Base-by-base conservation (phyloP, 2,888 invertebrate genomes). In the Habroteleia sp. region DNA sequence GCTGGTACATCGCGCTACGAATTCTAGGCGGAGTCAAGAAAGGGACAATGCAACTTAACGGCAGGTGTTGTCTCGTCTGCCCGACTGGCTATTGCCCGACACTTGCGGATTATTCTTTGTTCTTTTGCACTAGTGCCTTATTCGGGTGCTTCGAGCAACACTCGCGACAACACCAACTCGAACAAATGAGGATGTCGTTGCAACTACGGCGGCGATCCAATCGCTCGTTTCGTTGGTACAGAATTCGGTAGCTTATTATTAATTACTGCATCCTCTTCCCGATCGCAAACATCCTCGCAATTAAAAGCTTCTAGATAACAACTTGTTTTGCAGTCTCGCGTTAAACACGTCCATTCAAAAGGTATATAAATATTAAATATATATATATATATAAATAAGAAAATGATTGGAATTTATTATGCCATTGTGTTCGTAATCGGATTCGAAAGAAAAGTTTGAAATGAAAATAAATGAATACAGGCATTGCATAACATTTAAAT, bases 121-220 rank as follows among this genome's bases (percentile, higher is more conserved):
- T 82, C 82, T 81, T 85, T 83, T 81, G 77, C 82, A 81, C 84
- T 81, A 78, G 79, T 76, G 77, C 82, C 83, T 82, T 82, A 82
- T 84, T 83, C 82, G 80, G 82, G 58, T 56, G 54, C 48, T 71
- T 62, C 68, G 77, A 78, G 76, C 76, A 56, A 63, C 62, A 56
- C 54, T 56, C 20, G 60, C 60, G 63, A 48, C 56, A 48, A 72
- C 78, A 81, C 77, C 77, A 74, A 68, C 78, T 80, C 75, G 80
- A 83, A 81, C 85, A 84, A 84, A 84, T 85, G 81, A 48, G 82
- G 77, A 73, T 74, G 73, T 52, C 54, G 69, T 25, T 48, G 65
- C 73, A 27, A 14, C 58, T 71, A 62, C 54, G 37, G 17, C 3
- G 17, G 16, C 66, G 48, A 66, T 68, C 42, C 20, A 74, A 74